phyloP scores from a whole-genome alignment of 2,888 invertebrate genomes.

The Campoplex nolae region DNA sequence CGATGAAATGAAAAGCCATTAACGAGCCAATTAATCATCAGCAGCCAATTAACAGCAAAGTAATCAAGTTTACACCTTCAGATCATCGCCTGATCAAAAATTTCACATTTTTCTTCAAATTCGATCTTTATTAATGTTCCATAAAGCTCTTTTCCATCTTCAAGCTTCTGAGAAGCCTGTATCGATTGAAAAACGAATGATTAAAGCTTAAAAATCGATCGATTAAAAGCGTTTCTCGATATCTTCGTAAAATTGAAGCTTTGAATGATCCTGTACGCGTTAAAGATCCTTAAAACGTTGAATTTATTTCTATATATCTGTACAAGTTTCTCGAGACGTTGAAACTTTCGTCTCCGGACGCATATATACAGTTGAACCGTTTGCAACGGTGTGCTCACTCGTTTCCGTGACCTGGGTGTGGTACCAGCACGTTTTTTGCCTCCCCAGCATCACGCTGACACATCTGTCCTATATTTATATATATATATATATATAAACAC shows the following conservation, averaged over 20 bases:
- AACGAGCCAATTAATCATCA: not conserved
- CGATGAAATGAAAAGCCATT: not conserved
- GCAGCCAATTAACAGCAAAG: not conserved
- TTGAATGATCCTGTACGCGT: slow-evolving; percentile 17
- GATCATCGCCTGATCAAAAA: not conserved
- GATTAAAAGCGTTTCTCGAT: not conserved
- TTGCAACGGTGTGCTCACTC: slow-evolving; percentile 60
- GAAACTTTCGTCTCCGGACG: slow-evolving; percentile 63
- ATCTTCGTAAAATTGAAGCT: not conserved
- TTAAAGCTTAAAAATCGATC: not conserved
- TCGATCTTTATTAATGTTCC: not conserved
- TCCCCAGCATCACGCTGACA: slow-evolving; percentile 52
- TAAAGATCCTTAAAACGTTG: slow-evolving; percentile 13
- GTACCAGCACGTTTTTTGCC: slow-evolving; percentile 61
- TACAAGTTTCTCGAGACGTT: slow-evolving; percentile 33
- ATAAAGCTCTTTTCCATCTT: not conserved
- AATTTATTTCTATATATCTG: not conserved
- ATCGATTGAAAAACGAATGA: not conserved
- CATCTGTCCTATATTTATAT: slow-evolving; percentile 17
- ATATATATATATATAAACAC: not conserved
- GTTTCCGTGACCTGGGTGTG: slow-evolving; percentile 73
- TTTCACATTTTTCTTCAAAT: not conserved
- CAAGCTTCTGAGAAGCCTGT: not conserved
- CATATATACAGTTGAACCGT: slow-evolving; percentile 33
- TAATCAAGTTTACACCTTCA: not conserved